Evolutionary conservation across 2,888 invertebrate genomes (phyloP), one percentile per base, ranked within the genome.

Genomic region (Dasypolia templi): DNA sequence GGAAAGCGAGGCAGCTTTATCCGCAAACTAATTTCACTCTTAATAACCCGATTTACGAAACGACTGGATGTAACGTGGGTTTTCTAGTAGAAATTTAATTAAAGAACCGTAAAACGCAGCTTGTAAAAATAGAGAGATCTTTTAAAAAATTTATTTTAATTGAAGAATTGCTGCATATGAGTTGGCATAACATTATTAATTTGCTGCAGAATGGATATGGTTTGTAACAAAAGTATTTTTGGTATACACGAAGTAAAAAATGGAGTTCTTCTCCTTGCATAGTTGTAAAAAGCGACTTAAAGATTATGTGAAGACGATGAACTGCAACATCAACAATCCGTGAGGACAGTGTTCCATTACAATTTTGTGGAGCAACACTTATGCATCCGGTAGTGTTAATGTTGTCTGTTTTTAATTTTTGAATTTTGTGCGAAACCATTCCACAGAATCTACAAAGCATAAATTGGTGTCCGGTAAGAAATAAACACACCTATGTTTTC

Each of bases 11-110:
- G 44, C 26, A 70, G 39, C 12, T 22, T 69, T 42, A 59, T 66
- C 56, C 26, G 9, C 22, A 29, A 72, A 71, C 56, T 68, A 69
- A 69, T 75, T 79, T 56, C 22, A 51, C 39, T 59, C 58, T 53
- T 75, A 68, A 76, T 79, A 84, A 64, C 67, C 51, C 59, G 53
- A 70, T 84, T 84, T 67, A 61, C 61, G 22, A 61, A 79, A 76
- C 74, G 67, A 65, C 70, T 56, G 69, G 6, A 64, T 72, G 39
- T 42, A 26, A 65, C 59, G 64, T 55, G 62, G 70, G 77, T 81
- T 75, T 72, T 65, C 56, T 35, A 61, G 61, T 42, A 64, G 61
- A 69, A 81, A 75, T 81, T 85, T 86, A 81, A 84, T 84, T 85
- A 81, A 69, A 75, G 19, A 65, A 56, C 49, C 32, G 66, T 59